Conservation (phyloP, 1,140 invertebrate genomes). For the Orius laevigatus region DNA sequence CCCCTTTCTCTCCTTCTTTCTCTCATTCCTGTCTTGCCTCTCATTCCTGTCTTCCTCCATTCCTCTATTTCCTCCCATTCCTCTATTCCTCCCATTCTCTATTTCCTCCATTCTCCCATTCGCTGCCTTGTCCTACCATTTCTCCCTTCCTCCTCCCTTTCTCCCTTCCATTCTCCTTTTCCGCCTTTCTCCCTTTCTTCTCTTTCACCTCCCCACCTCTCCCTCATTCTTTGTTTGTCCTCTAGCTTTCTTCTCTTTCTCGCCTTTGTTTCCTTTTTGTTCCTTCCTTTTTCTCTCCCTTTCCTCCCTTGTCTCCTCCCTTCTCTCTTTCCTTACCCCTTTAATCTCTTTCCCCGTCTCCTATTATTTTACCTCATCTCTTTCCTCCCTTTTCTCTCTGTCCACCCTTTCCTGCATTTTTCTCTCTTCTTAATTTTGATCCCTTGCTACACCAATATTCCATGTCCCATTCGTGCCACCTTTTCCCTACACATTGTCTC, state of each 20-base stretch:
- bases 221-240: not conserved
- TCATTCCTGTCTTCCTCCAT: not conserved
- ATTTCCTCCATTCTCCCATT: not conserved
- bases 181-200: no score
- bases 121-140: not conserved
- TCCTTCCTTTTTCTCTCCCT: no score
- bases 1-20: not conserved
- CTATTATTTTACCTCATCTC: constrained; percentile 5
- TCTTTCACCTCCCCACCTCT: no score
- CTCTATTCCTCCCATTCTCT: no score
- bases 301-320: no score
- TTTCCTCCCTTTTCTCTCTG: constrained; percentile 10
- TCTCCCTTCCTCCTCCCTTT: not conserved
- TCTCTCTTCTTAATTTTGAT: constrained; percentile 9
- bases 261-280: constrained; percentile 8
- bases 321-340: constrained; percentile 5
- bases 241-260: constrained; percentile 8
- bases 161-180: no score
- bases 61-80: not conserved
- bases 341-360: constrained; percentile 10
- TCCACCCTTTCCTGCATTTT: constrained; percentile 7
- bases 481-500: constrained; percentile 8
- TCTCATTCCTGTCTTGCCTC: not conserved
- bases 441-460: constrained; percentile 5
- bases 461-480: constrained; percentile 6